A percentile compares a stretch with the other conserved stretches of the same genome.
phyloP scores from a whole-genome alignment of 2,113 vertebrate species.

The Smithornis capensis region DNA sequence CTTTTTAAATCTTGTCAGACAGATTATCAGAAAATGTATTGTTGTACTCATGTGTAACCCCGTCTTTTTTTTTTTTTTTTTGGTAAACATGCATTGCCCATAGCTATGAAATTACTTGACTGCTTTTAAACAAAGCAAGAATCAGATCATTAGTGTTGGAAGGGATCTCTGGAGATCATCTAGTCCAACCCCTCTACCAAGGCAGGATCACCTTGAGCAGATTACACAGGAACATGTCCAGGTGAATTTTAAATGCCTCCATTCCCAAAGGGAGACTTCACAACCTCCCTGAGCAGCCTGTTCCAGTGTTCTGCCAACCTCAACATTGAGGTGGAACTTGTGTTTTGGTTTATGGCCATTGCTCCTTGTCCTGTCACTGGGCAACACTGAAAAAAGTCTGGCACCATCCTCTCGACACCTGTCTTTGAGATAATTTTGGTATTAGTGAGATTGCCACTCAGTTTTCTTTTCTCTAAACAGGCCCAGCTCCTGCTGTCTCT shows the following conservation, averaged over 20 bases:
- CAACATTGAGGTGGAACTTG: neutral
- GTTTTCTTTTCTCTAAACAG: neutral
- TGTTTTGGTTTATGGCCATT: neutral
- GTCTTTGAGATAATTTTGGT: neutral
- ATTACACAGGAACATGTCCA: neutral
- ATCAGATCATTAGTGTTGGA: neutral
- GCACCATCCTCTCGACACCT: neutral
- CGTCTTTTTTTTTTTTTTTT: neutral
- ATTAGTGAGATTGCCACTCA: neutral
- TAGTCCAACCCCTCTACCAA: rapidly evolving
- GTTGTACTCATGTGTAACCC: neutral
- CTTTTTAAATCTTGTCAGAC: neutral
- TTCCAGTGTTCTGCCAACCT: neutral
- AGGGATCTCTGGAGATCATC: neutral
- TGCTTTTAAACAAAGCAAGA: neutral
- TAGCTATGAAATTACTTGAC: neutral
- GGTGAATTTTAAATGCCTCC: neutral
- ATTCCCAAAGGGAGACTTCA: neutral
- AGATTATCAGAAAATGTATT: neutral
- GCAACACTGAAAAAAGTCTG: neutral
- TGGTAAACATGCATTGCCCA: rapidly evolving
- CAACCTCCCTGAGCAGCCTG: neutral
- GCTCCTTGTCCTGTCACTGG: rapidly evolving
- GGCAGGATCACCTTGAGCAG: neutral
- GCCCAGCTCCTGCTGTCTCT: neutral